Evolutionary conservation across 2,888 invertebrate species (phyloP).

Genomic region (Antitype chi): DNA sequence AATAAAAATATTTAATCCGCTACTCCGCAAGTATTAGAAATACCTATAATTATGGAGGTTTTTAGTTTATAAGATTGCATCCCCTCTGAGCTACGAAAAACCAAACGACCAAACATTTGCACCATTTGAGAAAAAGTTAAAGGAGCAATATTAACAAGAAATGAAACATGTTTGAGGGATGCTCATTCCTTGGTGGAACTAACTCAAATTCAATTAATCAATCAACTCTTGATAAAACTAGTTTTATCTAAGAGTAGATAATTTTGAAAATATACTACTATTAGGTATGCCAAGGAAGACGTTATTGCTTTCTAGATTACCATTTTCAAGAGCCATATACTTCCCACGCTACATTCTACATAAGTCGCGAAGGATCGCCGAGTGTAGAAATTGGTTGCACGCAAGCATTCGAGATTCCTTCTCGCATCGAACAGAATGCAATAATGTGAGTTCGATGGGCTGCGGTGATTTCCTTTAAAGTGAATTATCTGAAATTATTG

Average conservation of each 20-base stretch:
- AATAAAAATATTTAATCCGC: too few species aligned
- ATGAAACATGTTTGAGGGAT: background rate
- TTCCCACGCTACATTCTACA: constrained; percentile 29
- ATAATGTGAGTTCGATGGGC: constrained; percentile 49
- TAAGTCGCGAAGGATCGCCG: constrained; percentile 44
- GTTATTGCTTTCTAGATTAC: constrained; percentile 8
- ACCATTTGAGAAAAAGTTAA: background rate
- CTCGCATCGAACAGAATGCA: constrained; percentile 60
- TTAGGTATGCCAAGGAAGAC: background rate
- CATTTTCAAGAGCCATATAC: constrained; percentile 28
- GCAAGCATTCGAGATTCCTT: constrained; percentile 56
- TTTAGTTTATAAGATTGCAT: background rate
- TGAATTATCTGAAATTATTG: constrained; percentile 36
- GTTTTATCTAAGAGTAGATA: background rate
- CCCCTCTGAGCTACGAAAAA: background rate
- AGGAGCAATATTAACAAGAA: background rate
- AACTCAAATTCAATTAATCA: too few species aligned
- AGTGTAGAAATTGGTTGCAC: constrained; percentile 63
- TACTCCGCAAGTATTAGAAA: background rate
- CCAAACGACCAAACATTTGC: background rate
- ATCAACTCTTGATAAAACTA: background rate
- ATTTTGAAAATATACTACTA: background rate
- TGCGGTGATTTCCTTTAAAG: constrained; percentile 50
- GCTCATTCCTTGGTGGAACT: background rate
- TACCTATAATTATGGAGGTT: too few species aligned